Evolutionary conservation across 2,888 invertebrate genomes (phyloP).

Genomic region (Meliscaeva auricollis): DNA sequence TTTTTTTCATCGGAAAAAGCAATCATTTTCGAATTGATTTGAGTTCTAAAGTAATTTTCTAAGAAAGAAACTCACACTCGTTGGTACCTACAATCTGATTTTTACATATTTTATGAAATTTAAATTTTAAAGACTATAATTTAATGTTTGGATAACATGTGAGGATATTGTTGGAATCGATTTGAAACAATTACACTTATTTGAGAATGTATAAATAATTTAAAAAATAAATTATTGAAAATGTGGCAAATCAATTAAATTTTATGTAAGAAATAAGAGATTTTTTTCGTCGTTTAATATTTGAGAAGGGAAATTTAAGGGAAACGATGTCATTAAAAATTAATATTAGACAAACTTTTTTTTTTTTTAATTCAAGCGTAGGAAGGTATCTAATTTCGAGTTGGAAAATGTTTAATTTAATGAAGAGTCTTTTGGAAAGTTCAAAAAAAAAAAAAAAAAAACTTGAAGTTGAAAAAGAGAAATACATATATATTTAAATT

Average conservation of each 20-base stretch:
- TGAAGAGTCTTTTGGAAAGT: too few relatives aligned
- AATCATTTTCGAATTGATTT: constrained; percentile 20
- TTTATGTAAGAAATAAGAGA: background rate
- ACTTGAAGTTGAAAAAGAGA: too few relatives aligned
- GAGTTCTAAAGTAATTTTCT: background rate
- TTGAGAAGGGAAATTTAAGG: too few relatives aligned
- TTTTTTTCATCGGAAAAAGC: constrained; percentile 10
- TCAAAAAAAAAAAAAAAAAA: too few relatives aligned
- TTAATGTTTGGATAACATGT: background rate
- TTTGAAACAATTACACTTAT: background rate
- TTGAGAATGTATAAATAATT: background rate
- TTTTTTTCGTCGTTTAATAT: too few relatives aligned
- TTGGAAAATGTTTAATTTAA: too few relatives aligned
- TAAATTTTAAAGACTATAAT: background rate
- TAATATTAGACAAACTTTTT: too few relatives aligned
- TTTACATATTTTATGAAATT: background rate
- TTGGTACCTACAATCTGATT: too few relatives aligned
- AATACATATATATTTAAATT: too few relatives aligned
- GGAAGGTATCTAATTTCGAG: too few relatives aligned
- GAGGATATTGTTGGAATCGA: background rate
- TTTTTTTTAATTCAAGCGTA: too few relatives aligned
- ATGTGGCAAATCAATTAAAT: background rate
- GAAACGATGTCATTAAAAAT: background rate
- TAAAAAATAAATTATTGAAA: background rate
- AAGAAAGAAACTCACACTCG: too few relatives aligned